Evolutionary conservation across 2,888 invertebrate genomes (phyloP).

Genomic region (Gnatocerus cornutus): DNA sequence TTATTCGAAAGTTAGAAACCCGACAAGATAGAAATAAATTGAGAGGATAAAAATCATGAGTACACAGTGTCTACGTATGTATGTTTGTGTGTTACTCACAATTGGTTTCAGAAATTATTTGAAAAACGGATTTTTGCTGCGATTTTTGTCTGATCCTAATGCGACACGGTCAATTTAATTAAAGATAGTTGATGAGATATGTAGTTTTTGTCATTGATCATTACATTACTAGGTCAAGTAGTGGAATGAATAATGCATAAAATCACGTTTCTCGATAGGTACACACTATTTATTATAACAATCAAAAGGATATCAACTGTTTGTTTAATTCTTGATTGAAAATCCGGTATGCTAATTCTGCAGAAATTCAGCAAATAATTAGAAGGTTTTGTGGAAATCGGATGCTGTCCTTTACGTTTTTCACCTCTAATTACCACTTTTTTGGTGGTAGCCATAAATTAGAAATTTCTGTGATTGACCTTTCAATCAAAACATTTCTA

Average conservation of each 20-base stretch:
- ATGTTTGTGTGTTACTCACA: slow-evolving; percentile 1
- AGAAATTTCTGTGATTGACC: no score
- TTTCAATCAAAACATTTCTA: no score
- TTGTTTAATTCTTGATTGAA: no score
- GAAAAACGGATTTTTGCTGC: no score
- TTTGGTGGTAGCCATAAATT: no score
- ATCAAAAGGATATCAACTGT: no score
- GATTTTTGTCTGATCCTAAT: not conserved
- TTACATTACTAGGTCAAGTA: slow-evolving; percentile 6
- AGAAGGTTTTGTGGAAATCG: no score
- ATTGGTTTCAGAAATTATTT: not conserved
- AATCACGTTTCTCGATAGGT: not conserved
- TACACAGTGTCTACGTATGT: not conserved
- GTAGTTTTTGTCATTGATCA: not conserved
- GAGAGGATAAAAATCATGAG: not conserved
- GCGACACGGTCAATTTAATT: not conserved
- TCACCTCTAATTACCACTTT: no score
- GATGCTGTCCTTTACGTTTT: no score
- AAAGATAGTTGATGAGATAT: slow-evolving; percentile 4
- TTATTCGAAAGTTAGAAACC: not conserved
- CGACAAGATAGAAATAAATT: not conserved
- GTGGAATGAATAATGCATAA: not conserved
- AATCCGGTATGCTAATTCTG: no score
- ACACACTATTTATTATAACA: no score
- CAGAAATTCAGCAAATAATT: no score